phyloP scores from a whole-genome alignment of 2,797 vertebrate genomes.

The Sebastiscus albofasciatus region DNA sequence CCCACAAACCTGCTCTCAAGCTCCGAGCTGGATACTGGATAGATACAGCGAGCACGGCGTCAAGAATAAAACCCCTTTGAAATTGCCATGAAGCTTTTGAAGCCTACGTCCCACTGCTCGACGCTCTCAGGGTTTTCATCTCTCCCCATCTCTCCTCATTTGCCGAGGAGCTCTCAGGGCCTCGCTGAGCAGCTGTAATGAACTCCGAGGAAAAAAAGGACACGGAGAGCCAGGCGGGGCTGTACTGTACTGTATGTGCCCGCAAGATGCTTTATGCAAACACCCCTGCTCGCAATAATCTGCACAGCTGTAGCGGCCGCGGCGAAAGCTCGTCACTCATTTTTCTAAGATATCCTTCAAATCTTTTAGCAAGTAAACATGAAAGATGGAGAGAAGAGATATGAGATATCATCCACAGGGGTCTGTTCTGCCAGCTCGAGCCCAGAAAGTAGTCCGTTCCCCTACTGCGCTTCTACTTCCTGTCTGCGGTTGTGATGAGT shows the following conservation, averaged over 20 bases:
- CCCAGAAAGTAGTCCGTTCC: constrained; percentile 11
- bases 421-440: constrained; percentile 20
- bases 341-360: constrained; percentile 16
- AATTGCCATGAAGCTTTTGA: constrained; percentile 72
- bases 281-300: not conserved
- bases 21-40: constrained; percentile 15
- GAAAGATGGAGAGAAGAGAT: not conserved
- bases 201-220: constrained; percentile 48
- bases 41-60: constrained; percentile 24
- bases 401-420: not conserved
- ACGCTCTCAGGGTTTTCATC: constrained; percentile 61
- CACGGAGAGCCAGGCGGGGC: constrained; percentile 17
- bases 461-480: constrained; percentile 17
- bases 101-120: constrained; percentile 65
- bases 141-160: constrained; percentile 64
- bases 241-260: not conserved
- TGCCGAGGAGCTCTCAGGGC: constrained; percentile 50
- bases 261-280: constrained; percentile 27
- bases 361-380: not conserved
- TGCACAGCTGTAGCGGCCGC: not conserved
- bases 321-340: not conserved
- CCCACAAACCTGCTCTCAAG: constrained; percentile 26
- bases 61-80: constrained; percentile 64
- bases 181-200: constrained; percentile 55
- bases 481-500: constrained; percentile 33